Evolutionary conservation across 2,797 vertebrate genomes (phyloP), one percentile per base, ranked within the genome.

Genomic region (Eulemur albifrons): DNA sequence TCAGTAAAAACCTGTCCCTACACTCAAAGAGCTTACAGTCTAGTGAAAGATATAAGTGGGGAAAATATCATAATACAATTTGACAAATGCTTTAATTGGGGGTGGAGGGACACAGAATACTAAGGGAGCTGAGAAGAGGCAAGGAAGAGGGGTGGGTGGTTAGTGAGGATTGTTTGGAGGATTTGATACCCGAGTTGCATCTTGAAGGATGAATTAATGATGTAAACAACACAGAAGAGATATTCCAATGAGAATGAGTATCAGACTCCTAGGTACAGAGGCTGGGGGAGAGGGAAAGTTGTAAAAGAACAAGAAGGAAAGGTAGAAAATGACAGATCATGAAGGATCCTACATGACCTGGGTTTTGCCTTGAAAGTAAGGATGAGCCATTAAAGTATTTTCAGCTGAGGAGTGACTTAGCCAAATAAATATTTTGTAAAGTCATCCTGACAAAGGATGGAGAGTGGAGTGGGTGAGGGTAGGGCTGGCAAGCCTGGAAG

Each of bases 281-380:
- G 30, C 67, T 48, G 32, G 30, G 23, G 4, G 7, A 7, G 23
- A 25, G 4, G 10, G 52, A 23, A 18, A 11, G 7, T 67, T 59
- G 5, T 61, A 80, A 63, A 65, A 70, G 15, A 48, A 81, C 61
- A 72, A 83, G 1, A n/a, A 75, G 52, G 43, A 25, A 45, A 79
- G 25, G 50, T 30, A 52, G 32, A 90, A 70, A 54, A 72, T 63
- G 30, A 57, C 48, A 76, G 50, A 50, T 54, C 6, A 4, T 9
- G 13, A 80, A 94, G 12, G 63, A 80, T 59, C 17, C 18, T 82
- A 21, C 32, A 50, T 79, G 82, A 61, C 30, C 65, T 82, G 45
- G 7, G 57, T 75, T 92, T 95, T 96, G 32, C 35, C 43, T 85
- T 79, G 57, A 94, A 92, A 94, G 67, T 77, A 61, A 70, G 40